These are phyloP conservation scores for Synergus gifuensis DNA, from an alignment of 2,888 invertebrate genomes.

Conservation along the genomic window DNA sequence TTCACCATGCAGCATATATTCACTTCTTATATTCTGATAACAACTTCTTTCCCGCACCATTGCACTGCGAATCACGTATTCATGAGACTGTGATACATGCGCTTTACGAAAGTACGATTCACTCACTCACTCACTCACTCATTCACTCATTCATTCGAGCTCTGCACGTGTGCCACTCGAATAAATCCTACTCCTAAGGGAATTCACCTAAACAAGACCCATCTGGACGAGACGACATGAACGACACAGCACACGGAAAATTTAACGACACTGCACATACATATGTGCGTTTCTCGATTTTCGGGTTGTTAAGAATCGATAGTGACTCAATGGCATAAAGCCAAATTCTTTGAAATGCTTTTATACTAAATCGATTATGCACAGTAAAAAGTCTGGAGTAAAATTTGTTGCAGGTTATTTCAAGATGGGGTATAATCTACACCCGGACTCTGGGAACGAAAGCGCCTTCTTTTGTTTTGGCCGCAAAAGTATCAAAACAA, in stretches of 20 bases:
- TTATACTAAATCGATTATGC: not conserved
- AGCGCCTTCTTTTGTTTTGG: no score
- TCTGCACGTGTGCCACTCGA: conserved; percentile 37
- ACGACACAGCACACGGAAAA: not conserved
- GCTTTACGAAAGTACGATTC: conserved; percentile 40
- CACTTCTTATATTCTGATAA: conserved; percentile 48
- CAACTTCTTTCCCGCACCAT: conserved; percentile 49
- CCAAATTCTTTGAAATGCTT: conserved; percentile 8
- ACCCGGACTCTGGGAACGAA: no score
- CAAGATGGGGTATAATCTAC: no score
- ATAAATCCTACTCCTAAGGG: conserved; percentile 41
- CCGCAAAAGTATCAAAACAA: no score
- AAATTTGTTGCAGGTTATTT: no score
- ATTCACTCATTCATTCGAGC: conserved; percentile 9
- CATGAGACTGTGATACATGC: conserved; percentile 50
- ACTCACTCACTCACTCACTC: conserved; percentile 14
- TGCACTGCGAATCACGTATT: conserved; percentile 52
- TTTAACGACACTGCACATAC: conserved; percentile 15
- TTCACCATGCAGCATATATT: conserved; percentile 39
- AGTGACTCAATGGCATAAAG: not conserved
- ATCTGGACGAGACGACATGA: not conserved
- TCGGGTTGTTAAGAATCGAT: not conserved
- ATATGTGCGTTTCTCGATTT: conserved; percentile 9
- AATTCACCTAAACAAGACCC: conserved; percentile 31
- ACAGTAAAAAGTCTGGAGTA: no score